Percentiles rank a stretch among this genome's conserved stretches.
These are phyloP conservation scores for Myotis myotis DNA, from an alignment of 2,797 vertebrate species.

Conservation along the genomic window DNA sequence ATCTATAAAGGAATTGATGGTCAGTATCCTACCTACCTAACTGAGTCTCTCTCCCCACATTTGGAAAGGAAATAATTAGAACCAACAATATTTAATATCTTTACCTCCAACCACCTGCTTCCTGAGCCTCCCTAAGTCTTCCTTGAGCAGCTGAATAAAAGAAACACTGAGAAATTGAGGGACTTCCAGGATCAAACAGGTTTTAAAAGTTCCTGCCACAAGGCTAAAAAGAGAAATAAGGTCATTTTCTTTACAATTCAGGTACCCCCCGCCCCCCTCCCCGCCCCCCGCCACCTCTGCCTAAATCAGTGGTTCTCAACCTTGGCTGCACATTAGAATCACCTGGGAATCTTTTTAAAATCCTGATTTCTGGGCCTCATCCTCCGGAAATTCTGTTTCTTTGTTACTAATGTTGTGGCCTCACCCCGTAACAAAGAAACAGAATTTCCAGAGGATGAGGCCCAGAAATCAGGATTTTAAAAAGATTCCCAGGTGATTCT, in stretches of 20 bases:
- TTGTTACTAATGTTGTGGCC: too few relatives aligned
- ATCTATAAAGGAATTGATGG: conserved; percentile 62
- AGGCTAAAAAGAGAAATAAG: conserved; percentile 17
- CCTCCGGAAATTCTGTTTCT: too few relatives aligned
- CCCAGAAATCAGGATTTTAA: too few relatives aligned
- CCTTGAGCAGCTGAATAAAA: neutral
- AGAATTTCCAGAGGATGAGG: too few relatives aligned
- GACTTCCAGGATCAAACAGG: conserved; percentile 27
- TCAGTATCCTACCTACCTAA: conserved; percentile 45
- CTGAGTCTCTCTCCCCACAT: conserved; percentile 57
- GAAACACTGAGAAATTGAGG: neutral
- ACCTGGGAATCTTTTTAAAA: too few relatives aligned
- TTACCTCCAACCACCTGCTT: conserved; percentile 61
- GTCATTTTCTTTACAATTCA: neutral
- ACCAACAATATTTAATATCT: conserved; percentile 55
- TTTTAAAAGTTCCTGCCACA: neutral
- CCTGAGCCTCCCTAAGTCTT: conserved; percentile 26
- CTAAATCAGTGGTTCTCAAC: neutral
- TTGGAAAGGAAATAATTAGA: conserved; percentile 64
- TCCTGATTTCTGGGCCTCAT: too few relatives aligned
- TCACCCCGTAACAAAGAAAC: too few relatives aligned
- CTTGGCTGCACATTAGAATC: too few relatives aligned
- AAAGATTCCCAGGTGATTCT: too few relatives aligned
- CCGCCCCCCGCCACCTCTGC: neutral
- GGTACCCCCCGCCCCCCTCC: neutral